Base-by-base conservation (phyloP, 2,888 invertebrate species). In the Chymomyza amoena region DNA sequence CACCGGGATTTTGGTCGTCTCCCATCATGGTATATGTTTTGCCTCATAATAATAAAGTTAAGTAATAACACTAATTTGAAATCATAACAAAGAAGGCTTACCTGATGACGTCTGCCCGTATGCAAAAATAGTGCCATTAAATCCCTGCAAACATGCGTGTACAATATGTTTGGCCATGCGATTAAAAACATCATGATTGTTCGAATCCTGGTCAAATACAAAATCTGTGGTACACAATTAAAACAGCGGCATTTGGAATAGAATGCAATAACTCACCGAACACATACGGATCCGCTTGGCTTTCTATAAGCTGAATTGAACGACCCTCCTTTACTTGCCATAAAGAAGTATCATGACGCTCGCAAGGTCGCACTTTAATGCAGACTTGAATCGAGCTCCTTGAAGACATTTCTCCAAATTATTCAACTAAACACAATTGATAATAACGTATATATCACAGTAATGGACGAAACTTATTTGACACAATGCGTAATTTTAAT, bases 101-200 rank as follows among this genome's bases (percentile, higher is more conserved):
- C 97, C 98, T 0, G 97, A 97, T 0, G 97, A 96, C 5, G 97
- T 97, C 91, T 97, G 97, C 7, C 97, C 97, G 90, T 98, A 98
- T 0, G 97, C 97, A 92, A 98, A 97, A 77, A 98, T 95, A 0
- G 97, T 97, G 1, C 96, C 97, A 90, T 97, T 96, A 81, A 96
- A 94, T 2, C 97, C 97, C 74, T 94, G 93, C 15, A 95, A 92
- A 0, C 95, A 94, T 0, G 95, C 93, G 73, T 95, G 93, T 2
- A 96, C 94, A 73, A 96, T 95, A 0, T 95, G 95, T 80, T 94
- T 93, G 0, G 95, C 95, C 76, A 96, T 92, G 68, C 93, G 93
- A 75, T 95, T 90, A 88, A 95, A 97, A 0, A 96, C 93, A 64
- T 93, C 92, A 63, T 91, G 88, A 54, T 95, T 96, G 59, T 92